Evolutionary conservation across 2,113 vertebrate species (phyloP).

Genomic region (Macaca fascicularis): T2T-MFA8v1.1 NC_088377.1:26531501-26532000

Average conservation of each 20-base stretch:
- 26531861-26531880: background rate
- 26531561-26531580: background rate
- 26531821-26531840: background rate
- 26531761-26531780: background rate
- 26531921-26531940: background rate
- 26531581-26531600: background rate
- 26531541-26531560: background rate
- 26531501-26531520: background rate
- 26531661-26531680: background rate
- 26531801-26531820: background rate
- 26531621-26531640: background rate
- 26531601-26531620: background rate
- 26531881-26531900: background rate
- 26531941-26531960: background rate
- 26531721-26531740: accelerated
- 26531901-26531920: background rate
- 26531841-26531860: background rate
- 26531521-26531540: background rate
- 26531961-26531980: background rate
- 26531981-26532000: background rate
- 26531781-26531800: background rate
- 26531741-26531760: background rate
- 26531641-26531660: background rate
- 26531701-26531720: background rate
- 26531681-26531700: accelerated